Conservation (phyloP, 2,797 vertebrate genomes). For the Poeciliopsis gracilis region DNA sequence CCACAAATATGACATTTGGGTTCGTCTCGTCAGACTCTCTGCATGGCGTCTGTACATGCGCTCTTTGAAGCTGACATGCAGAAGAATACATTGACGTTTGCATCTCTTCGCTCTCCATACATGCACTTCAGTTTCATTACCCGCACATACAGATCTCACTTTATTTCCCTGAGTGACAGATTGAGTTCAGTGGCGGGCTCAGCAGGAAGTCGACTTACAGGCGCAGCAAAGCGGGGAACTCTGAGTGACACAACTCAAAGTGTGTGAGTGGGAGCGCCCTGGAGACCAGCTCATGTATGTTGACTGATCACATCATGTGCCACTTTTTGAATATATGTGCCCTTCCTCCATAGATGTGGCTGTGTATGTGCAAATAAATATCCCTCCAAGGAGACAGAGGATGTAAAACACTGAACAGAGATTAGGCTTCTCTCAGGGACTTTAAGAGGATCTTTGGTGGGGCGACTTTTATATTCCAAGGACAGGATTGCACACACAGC, state of each 20-base stretch:
- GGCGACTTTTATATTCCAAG: conserved; percentile 18
- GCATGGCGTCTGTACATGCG: conserved; percentile 37
- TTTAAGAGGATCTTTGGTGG: conserved; percentile 38
- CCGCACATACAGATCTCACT: conserved; percentile 30
- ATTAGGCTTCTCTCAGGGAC: conserved; percentile 54
- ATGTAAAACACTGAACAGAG: conserved; percentile 55
- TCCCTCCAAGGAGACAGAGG: conserved; percentile 34
- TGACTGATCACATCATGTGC: conserved; percentile 25
- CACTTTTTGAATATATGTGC: conserved; percentile 18
- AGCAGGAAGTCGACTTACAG: conserved; percentile 67
- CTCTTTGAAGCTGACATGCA: conserved; percentile 45
- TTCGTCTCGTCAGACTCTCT: conserved; percentile 23
- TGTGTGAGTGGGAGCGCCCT: conserved; percentile 20
- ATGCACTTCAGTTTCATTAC: conserved; percentile 23
- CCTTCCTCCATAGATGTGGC: conserved; percentile 21
- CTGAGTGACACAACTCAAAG: conserved; percentile 55
- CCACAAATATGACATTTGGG: conserved; percentile 41
- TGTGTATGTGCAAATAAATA: conserved; percentile 26
- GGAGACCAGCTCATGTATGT: conserved; percentile 20
- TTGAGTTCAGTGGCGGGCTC: conserved; percentile 74
- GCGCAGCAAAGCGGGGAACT: conserved; percentile 51
- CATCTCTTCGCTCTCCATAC: conserved; percentile 40
- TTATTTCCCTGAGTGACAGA: conserved; percentile 71
- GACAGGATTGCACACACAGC: conserved; percentile 28
- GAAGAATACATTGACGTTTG: conserved; percentile 41